These are phyloP conservation scores for Bembecia ichneumoniformis DNA, from an alignment of 2,888 invertebrate species.

Conservation along the genomic window DNA sequence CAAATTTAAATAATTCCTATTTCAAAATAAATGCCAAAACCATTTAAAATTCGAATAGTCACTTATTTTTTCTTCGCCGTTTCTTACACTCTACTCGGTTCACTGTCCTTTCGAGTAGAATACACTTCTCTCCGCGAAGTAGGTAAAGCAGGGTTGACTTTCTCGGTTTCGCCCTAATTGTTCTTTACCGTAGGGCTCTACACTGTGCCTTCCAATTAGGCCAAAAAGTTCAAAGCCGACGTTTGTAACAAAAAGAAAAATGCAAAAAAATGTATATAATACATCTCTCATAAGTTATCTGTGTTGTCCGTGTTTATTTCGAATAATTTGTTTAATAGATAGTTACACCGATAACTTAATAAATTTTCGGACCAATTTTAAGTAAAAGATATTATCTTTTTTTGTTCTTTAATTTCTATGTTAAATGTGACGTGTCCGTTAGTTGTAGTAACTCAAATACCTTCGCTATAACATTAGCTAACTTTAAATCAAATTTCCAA, in stretches of 20 bases:
- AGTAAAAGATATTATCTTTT: constrained; percentile 38
- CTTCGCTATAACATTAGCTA: constrained; percentile 6
- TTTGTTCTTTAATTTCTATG: constrained; percentile 18
- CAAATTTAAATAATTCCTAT: background rate
- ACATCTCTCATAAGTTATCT: background rate
- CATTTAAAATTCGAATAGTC: background rate
- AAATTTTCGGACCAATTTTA: constrained; percentile 66
- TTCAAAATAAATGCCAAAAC: background rate
- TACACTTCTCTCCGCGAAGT: background rate
- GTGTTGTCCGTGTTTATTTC: background rate
- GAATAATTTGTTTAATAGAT: background rate
- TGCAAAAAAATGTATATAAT: background rate
- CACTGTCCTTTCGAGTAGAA: background rate
- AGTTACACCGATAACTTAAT: constrained; percentile 19
- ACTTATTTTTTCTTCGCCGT: no score
- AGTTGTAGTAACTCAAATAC: constrained; percentile 12
- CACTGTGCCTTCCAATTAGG: background rate
- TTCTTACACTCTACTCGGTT: background rate
- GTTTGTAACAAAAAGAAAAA: background rate
- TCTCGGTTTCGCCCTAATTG: background rate
- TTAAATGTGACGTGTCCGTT: constrained; percentile 30
- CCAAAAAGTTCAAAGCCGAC: background rate
- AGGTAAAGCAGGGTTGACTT: background rate
- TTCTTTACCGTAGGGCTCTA: background rate
- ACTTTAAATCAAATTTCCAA: constrained; percentile 2